Base-by-base conservation (phyloP, 2,888 invertebrate species). In the Dryobota labecula region DNA sequence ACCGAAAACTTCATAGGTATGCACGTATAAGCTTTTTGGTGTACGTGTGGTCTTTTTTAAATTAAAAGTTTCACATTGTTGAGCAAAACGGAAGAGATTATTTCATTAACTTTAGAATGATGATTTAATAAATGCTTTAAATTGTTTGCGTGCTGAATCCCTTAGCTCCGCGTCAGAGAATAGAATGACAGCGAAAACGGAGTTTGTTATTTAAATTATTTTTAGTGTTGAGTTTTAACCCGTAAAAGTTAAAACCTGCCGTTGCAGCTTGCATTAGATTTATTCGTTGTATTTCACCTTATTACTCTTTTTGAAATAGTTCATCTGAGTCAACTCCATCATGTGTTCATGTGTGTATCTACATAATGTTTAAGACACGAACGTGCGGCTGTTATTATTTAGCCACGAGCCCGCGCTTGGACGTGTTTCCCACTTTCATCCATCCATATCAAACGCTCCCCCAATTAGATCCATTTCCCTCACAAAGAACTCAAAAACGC, bases 1-100 rank as follows among this genome's bases (percentile, higher is more conserved):
- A 73, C 72, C 68, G 70, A 75, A 70, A 81, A 75, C 76, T 80
- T 82, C 63, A 71, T 74, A 80, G 70, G 72, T 78, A 83, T 83
- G 73, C 51, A 70, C 57, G 60, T 74, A 73, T 72, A 76, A 75
- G 72, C 69, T 83, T 84, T 82, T 65, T 69, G 64, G 70, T 74
- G 66, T 58, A 73, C 47, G 56, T 73, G 68, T 70, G 56, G 57
- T 75, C 61, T 71, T 82, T 80, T 84, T 84, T 71, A 41, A 78
- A 80, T 80, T 78, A 78, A 80, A 80, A 75, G 61, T 79, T 78
- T 69, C 24, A 41, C 70, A 64, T 75, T 72, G 71, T 74, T 79
- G 47, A 61, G 27, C 47, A 30, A 64, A 81, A 77, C 61, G 38
- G 54, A 73, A 49, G 63, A 73, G 70, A 74, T 70, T 76, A 76